Conservation (phyloP, 53 echinoderm and acorn worm genomes). For the Apostichopus leukothele region DNA sequence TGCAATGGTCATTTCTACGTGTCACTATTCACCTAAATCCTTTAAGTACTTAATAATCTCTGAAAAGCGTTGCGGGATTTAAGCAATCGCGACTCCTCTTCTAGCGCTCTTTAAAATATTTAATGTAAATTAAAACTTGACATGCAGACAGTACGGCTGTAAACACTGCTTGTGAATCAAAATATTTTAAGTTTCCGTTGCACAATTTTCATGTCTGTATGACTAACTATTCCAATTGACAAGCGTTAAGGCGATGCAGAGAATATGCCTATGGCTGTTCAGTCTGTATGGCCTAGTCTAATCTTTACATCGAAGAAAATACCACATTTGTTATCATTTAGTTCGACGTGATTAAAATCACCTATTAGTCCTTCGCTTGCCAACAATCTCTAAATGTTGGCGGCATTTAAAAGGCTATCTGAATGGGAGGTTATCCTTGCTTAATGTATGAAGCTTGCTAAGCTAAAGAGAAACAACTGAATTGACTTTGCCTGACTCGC, state of each 20-base stretch:
- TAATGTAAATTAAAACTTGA: no score
- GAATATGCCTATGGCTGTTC: no score
- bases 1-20: background rate
- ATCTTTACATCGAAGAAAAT: conserved; percentile 30
- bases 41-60: background rate
- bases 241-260: no score
- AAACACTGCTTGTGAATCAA: no score
- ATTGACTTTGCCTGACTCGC: conserved; percentile 15
- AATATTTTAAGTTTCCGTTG: no score
- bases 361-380: conserved; percentile 4
- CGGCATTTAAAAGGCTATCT: conserved; percentile 36
- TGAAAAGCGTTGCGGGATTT: background rate
- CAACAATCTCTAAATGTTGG: conserved; percentile 34
- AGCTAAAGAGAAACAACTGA: background rate
- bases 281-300: background rate
- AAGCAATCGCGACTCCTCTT: no score
- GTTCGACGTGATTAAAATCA: conserved; percentile 18
- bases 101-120: no score
- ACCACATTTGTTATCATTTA: conserved; percentile 45
- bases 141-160: no score
- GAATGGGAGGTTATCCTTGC: conserved; percentile 25
- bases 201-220: no score
- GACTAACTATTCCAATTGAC: no score
- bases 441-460: conserved; percentile 8
- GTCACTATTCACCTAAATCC: background rate